Conservation (phyloP, 2,888 invertebrate species). For the Eupeodes latifasciatus region DNA sequence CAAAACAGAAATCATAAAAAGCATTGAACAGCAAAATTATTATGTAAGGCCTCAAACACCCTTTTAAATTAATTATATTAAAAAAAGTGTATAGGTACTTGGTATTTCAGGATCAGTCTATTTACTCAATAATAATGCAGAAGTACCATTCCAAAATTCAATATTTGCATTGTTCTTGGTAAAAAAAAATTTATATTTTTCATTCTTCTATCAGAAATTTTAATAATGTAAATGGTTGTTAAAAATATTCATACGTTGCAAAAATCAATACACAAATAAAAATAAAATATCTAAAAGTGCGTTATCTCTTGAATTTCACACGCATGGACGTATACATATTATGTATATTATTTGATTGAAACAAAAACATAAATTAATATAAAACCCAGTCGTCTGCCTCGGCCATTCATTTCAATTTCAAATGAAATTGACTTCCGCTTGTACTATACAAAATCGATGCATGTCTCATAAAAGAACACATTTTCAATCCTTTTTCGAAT, state of each 20-base stretch:
- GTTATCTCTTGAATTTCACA: too few relatives aligned
- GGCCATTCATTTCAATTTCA: neutral
- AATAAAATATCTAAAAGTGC: too few relatives aligned
- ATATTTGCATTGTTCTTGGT: conserved; percentile 15
- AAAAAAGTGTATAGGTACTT: neutral
- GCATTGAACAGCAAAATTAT: too few relatives aligned
- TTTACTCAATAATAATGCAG: neutral
- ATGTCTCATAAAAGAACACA: neutral
- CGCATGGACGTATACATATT: too few relatives aligned
- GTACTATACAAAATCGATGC: too few relatives aligned
- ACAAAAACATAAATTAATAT: neutral
- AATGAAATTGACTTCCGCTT: conserved; percentile 12
- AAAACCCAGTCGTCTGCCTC: neutral
- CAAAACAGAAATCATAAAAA: too few relatives aligned
- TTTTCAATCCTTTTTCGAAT: neutral
- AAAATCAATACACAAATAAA: neutral
- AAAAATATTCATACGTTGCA: neutral
- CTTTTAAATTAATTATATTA: neutral
- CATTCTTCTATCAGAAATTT: neutral
- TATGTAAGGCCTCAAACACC: neutral
- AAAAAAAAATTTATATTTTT: neutral
- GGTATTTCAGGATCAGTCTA: neutral
- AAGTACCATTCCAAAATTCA: neutral
- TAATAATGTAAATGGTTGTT: neutral
- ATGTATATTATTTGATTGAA: neutral